Evolutionary conservation across 1,140 invertebrate species (phyloP).

Genomic region (Drosophila neocordata): DNA sequence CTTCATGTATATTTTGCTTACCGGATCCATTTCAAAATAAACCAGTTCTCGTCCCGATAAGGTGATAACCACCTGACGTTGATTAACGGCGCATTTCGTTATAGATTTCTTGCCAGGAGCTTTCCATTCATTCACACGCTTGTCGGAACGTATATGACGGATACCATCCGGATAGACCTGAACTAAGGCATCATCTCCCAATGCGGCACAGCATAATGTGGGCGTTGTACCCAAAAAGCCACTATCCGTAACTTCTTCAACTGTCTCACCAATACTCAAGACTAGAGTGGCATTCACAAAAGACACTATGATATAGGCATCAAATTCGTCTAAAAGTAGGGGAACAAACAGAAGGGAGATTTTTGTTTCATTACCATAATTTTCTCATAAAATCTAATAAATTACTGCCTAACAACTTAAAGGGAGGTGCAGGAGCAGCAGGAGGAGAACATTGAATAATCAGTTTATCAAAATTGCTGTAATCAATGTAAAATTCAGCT

Average conservation of each 20-base stretch:
- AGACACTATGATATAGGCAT: conserved; percentile 99
- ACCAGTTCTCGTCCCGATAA: conserved; percentile 98
- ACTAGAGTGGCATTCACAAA: conserved; percentile 99
- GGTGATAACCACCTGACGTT: conserved; percentile 99
- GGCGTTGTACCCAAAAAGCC: conserved; percentile 99
- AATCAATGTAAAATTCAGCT: conserved; percentile 82
- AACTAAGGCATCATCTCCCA: conserved; percentile 98
- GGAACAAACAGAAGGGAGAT: conserved; percentile 14
- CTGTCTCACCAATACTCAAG: conserved; percentile 99
- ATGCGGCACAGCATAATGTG: conserved; percentile 97
- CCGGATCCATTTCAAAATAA: conserved; percentile 99
- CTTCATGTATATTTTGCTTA: conserved; percentile 86
- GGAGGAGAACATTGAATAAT: conserved; percentile 62
- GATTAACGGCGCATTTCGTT: conserved; percentile 98
- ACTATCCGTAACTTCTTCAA: conserved; percentile 99
- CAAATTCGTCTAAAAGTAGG: conserved; percentile 86
- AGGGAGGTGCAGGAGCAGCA: not conserved
- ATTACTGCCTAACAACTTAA: not conserved
- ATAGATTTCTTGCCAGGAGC: conserved; percentile 98
- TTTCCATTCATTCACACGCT: conserved; percentile 99
- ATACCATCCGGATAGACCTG: conserved; percentile 99
- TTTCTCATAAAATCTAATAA: not conserved
- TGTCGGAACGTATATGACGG: conserved; percentile 98
- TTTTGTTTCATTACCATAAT: not conserved
- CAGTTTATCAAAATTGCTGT: conserved; percentile 76